phyloP scores from a whole-genome alignment of 2,888 invertebrate genomes.

The Leptogaster cylindrica region DNA sequence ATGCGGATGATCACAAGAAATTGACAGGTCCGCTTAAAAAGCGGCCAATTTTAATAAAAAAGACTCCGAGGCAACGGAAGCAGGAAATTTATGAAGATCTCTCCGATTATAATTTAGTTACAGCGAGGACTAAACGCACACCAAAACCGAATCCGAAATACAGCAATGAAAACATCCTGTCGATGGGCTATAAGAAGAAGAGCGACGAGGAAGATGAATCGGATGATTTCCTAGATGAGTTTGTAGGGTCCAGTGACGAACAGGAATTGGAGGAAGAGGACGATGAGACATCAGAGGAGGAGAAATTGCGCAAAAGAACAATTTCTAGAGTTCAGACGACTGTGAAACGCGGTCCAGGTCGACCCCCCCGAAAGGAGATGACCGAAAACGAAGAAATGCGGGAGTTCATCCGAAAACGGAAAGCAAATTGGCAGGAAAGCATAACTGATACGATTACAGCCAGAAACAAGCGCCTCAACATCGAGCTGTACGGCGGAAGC shows the following conservation, averaged over 20 bases:
- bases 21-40: constrained; percentile 48
- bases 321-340: constrained; percentile 16
- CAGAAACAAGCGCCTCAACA: constrained; percentile 49
- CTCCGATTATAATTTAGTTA: constrained; percentile 42
- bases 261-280: constrained; percentile 34
- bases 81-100: constrained; percentile 36
- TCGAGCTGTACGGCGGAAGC: constrained; percentile 49
- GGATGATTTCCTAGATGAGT: constrained; percentile 49
- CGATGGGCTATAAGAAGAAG: constrained; percentile 44
- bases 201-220: constrained; percentile 49
- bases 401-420: not conserved
- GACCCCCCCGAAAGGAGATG: constrained; percentile 25
- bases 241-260: constrained; percentile 41
- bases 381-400: not conserved
- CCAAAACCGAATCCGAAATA: constrained; percentile 62
- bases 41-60: constrained; percentile 42
- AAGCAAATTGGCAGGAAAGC: constrained; percentile 23
- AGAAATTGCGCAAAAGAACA: constrained; percentile 50
- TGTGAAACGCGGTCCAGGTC: constrained; percentile 52
- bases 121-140: constrained; percentile 56
- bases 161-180: constrained; percentile 58
- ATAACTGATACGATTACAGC: constrained; percentile 39
- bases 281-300: constrained; percentile 52
- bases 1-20: constrained; percentile 44
- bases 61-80: constrained; percentile 19